Base-by-base conservation (phyloP, 37 sponge, comb jelly and placozoan species). In the Theonella swinhoei region DNA sequence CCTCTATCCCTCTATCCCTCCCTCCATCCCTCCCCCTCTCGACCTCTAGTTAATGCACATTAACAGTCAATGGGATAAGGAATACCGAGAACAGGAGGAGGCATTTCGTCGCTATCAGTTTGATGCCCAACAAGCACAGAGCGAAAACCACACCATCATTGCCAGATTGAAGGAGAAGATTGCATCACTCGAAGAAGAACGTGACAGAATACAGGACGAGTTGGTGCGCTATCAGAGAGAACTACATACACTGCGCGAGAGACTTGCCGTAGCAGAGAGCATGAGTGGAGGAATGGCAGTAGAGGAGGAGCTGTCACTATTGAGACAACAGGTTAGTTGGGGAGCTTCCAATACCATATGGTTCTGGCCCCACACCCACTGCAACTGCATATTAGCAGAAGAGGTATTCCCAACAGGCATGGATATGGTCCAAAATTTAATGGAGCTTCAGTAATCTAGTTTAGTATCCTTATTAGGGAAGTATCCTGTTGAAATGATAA, bases 11-110 rank as follows among this genome's bases (percentile, higher is more conserved):
- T 47, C 14, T 7, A 17, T 47, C 54, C 7, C 14, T 47, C 14
- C 54, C 54, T 14, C 14, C 54, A 7, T 14, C 14, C 14, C 54
- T 47, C 54, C 11, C 54, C 54, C 54, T 47, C 54, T 14, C 14
- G 7, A 47, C 54, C 60, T 77, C 11, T 64, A 89, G 89, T 29
- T 89, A 17, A 70, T 83, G 74, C 75, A 78, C 39, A 70, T 89
- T 64, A 89, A 89, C 75, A 26, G 72, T 42, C 78, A 81, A 64
- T 89, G 89, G 89, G 89, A 89, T 31, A 38, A 68, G 66, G 89
- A 89, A 23, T 89, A 83, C 31, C 24, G 69, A 23, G 89, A 89
- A 33, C 74, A 70, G 20, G 28, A 78, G 60, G 77, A 83, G 26
- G 40, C 62, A 24, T 88, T 76, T 43, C 66, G 82, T 5, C 41